These are phyloP conservation scores for Ctenochaetus hawaiiensis DNA, from an alignment of 2,797 vertebrate species.

Conservation along the genomic window DNA sequence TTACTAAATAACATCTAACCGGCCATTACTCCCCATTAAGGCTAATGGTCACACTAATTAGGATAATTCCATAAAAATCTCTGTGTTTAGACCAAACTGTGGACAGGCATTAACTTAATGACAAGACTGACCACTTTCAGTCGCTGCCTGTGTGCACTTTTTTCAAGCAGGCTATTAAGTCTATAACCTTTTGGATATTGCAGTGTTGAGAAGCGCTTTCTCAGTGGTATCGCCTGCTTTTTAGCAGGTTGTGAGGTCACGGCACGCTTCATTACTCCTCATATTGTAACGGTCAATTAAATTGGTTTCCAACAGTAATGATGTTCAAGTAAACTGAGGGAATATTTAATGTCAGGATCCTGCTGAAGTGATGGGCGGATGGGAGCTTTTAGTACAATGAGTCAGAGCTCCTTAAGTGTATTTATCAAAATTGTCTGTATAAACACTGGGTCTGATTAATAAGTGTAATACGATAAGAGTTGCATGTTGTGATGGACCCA, in stretches of 20 bases:
- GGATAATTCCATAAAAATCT: slow-evolving; percentile 89
- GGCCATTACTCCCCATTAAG: slow-evolving; percentile 92
- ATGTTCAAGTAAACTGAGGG: slow-evolving; percentile 54
- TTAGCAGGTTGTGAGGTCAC: slow-evolving; percentile 68
- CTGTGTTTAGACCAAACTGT: slow-evolving; percentile 87
- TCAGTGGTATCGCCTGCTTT: slow-evolving; percentile 29
- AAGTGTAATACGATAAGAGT: background rate
- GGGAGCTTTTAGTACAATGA: slow-evolving; percentile 5
- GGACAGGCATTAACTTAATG: slow-evolving; percentile 86
- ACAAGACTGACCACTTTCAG: slow-evolving; percentile 80
- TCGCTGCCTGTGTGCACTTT: slow-evolving; percentile 65
- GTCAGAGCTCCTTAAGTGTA: background rate
- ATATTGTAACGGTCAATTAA: slow-evolving; percentile 60
- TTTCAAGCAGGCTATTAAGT: slow-evolving; percentile 57
- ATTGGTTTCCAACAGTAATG: slow-evolving; percentile 46
- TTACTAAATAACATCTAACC: slow-evolving; percentile 91
- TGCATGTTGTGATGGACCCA: background rate
- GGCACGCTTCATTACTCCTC: slow-evolving; percentile 67
- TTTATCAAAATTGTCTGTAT: background rate
- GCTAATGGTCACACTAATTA: slow-evolving; percentile 90
- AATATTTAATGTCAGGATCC: slow-evolving; percentile 44
- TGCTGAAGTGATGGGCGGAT: slow-evolving; percentile 10
- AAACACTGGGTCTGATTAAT: background rate
- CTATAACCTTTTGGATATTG: slow-evolving; percentile 61
- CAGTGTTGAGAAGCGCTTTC: slow-evolving; percentile 62